These are phyloP conservation scores for Tinea pellionella DNA, from an alignment of 2,888 invertebrate species.

Conservation along the genomic window DNA sequence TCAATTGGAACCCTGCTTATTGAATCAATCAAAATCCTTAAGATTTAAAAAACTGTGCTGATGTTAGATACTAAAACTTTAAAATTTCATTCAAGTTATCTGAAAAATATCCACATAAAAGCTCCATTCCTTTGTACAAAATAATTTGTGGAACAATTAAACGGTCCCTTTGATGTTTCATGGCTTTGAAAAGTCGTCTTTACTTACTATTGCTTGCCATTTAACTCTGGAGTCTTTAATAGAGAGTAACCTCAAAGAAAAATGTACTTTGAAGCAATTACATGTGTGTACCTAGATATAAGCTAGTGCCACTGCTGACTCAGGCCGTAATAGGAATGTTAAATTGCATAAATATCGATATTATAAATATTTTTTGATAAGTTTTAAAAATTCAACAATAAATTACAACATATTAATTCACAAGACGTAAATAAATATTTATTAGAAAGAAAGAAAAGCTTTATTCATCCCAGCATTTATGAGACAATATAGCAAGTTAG, in stretches of 20 bases:
- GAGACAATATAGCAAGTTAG: too few species aligned
- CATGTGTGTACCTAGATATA: constrained; percentile 63
- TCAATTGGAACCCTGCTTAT: too few species aligned
- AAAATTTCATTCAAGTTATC: neutral
- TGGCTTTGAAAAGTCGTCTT: constrained; percentile 44
- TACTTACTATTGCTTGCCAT: constrained; percentile 53
- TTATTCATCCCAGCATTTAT: too few species aligned
- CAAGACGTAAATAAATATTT: too few species aligned
- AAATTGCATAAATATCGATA: constrained; percentile 19
- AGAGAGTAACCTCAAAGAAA: constrained; percentile 70
- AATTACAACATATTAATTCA: too few species aligned
- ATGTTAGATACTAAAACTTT: too few species aligned
- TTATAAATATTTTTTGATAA: neutral
- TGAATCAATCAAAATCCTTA: too few species aligned
- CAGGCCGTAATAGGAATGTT: constrained; percentile 36
- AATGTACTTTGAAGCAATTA: constrained; percentile 68
- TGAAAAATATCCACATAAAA: neutral
- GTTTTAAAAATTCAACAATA: too few species aligned
- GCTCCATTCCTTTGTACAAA: constrained; percentile 17
- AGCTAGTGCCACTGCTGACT: constrained; percentile 55
- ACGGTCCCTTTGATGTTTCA: constrained; percentile 46
- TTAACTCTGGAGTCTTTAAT: constrained; percentile 61
- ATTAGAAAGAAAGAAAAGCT: too few species aligned
- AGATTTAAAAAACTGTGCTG: too few species aligned
- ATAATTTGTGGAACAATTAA: constrained; percentile 67